Evolutionary conservation across 2,888 invertebrate genomes (phyloP).

Genomic region (Rhopalosiphum nymphaeae): DNA sequence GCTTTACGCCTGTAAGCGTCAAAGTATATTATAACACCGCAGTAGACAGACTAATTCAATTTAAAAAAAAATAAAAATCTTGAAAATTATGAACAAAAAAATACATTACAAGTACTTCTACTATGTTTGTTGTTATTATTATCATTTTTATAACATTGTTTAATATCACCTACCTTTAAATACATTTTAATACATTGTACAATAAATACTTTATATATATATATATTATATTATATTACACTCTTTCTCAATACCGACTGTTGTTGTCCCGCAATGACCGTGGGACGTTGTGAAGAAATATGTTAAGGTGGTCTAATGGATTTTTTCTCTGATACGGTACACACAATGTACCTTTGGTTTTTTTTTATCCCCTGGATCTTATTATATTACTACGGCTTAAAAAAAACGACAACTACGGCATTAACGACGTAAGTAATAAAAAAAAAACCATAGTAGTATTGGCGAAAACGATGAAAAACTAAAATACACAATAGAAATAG

Average conservation of each 20-base stretch:
- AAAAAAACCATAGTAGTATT: conserved; percentile 43
- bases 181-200: conserved; percentile 38
- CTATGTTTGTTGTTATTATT: background rate
- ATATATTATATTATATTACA: conserved; percentile 44
- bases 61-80: background rate
- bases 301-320: conserved; percentile 61
- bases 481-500: conserved; percentile 47
- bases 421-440: conserved; percentile 56
- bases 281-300: conserved; percentile 61
- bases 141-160: background rate
- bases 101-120: background rate
- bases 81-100: background rate
- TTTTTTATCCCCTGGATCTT: conserved; percentile 57
- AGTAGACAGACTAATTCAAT: conserved; percentile 19
- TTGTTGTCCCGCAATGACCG: conserved; percentile 55
- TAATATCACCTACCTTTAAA: conserved; percentile 30
- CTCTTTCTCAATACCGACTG: conserved; percentile 51
- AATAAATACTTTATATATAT: conserved; percentile 41
- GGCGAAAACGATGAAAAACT: conserved; percentile 54
- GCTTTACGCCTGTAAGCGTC: background rate
- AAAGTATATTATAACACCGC: background rate
- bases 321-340: conserved; percentile 54
- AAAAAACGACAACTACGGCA: conserved; percentile 52
- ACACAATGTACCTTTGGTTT: conserved; percentile 59
- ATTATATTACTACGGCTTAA: conserved; percentile 50